phyloP scores from a whole-genome alignment of 2,888 invertebrate genomes.

The Pteria penguin region DNA sequence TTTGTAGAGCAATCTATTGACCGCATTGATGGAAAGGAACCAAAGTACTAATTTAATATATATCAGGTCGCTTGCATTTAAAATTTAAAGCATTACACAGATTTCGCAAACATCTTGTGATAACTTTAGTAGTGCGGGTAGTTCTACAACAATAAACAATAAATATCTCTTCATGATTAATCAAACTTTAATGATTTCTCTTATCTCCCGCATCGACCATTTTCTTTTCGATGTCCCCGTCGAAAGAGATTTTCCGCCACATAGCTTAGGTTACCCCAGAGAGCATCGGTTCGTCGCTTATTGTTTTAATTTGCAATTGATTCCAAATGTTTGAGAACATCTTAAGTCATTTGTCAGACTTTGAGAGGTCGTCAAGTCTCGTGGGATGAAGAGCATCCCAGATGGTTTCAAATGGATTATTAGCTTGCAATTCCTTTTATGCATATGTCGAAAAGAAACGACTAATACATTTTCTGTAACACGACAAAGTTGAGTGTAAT shows the following conservation, averaged over 20 bases:
- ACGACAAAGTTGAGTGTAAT: slow-evolving; percentile 21
- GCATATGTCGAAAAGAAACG: slow-evolving; percentile 11
- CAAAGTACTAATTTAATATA: no score
- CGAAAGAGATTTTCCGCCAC: slow-evolving; percentile 13
- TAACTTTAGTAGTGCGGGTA: no score
- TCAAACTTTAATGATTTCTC: slow-evolving; percentile 2
- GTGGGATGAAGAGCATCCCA: slow-evolving; percentile 11
- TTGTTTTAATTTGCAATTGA: slow-evolving; percentile 34
- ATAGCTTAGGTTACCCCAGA: slow-evolving; percentile 5
- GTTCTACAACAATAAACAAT: not conserved
- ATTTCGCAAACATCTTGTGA: not conserved
- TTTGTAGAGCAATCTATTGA: no score
- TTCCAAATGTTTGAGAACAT: slow-evolving; percentile 23
- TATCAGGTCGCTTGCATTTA: no score
- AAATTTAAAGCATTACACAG: not conserved
- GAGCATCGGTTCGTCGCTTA: slow-evolving; percentile 2
- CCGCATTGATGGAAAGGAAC: no score
- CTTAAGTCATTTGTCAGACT: slow-evolving; percentile 43
- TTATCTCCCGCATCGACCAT: slow-evolving; percentile 14
- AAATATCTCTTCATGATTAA: not conserved
- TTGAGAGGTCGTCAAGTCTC: slow-evolving; percentile 31
- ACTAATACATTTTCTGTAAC: not conserved
- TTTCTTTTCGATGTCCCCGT: slow-evolving; percentile 30
- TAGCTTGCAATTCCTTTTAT: slow-evolving; percentile 23
- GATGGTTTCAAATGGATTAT: slow-evolving; percentile 26